Evolutionary conservation across 2,797 vertebrate species (phyloP), one percentile per base, ranked within the genome.

Genomic region (Clarias pachynema): DNA sequence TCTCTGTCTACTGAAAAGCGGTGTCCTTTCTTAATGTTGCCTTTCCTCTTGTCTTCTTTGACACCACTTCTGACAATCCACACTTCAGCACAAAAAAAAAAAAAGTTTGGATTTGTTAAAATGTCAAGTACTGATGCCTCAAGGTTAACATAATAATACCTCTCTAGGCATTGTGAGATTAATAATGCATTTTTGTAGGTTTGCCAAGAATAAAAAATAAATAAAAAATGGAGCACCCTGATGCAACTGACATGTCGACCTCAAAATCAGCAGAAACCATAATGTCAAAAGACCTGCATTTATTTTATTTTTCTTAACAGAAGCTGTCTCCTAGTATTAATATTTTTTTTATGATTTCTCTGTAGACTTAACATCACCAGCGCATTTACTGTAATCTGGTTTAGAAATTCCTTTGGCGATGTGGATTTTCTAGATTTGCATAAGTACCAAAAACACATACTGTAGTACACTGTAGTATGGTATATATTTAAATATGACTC

Each of bases 21-120:
- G 96, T 96, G 96, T 97, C 96, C 96, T 96, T 95, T 95, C 97
- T 97, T 96, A 96, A 94, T 94, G 93, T 92, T 85, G 90, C 92
- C 88, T 91, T 91, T 90, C 89, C 82, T 82, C 70, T n/a, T 70
- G 37, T 62, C 84, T 69, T 75, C 29, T 53, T 88, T 95, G 94
- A 95, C 94, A 95, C 93, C 94, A 94, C 92, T 44, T 87, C 92
- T 94, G 94, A 94, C 94, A 93, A 92, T 91, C 93, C 89, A 85
- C 90, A 84, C 95, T 93, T 91, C 92, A 88, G 93, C 49, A 9
- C 34, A 37, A 44, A 44, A 49, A 49, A 92, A 94, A 44, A 44
- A 94, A 91, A 87, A 81, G 89, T 87, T 89, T 89, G 90, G 89
- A 93, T 94, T 93, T 94, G 89, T 88, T 89, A 89, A 92, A 92